Evolutionary conservation across 2,888 invertebrate genomes (phyloP).

Genomic region (Limnephilus rhombicus): DNA sequence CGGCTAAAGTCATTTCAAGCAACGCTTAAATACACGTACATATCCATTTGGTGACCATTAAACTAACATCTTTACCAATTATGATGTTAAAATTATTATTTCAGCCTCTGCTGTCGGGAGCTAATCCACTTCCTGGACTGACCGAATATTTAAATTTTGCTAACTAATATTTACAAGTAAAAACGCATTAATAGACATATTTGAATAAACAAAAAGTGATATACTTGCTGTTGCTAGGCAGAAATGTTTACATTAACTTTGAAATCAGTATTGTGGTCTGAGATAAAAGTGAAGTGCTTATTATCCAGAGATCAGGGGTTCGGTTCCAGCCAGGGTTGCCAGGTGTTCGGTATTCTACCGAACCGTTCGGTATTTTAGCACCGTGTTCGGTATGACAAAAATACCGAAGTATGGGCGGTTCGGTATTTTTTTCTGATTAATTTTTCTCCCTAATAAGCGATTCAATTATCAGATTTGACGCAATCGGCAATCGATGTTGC

Average conservation of each 20-base stretch:
- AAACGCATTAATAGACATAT: neutral
- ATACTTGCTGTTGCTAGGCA: neutral
- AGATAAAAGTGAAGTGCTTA: neutral
- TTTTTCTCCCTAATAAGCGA: too few relatives aligned
- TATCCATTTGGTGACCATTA: too few relatives aligned
- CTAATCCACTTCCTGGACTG: neutral
- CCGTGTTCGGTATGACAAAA: too few relatives aligned
- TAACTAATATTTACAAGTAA: neutral
- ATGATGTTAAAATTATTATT: neutral
- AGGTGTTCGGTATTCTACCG: too few relatives aligned
- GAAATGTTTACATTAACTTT: too few relatives aligned
- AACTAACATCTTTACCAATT: neutral
- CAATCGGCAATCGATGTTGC: too few relatives aligned
- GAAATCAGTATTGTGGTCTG: neutral
- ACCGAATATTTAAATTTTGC: neutral
- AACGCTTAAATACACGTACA: too few relatives aligned
- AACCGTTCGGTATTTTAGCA: too few relatives aligned
- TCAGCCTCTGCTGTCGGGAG: neutral
- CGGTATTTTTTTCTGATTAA: too few relatives aligned
- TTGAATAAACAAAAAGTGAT: neutral
- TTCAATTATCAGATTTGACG: too few relatives aligned
- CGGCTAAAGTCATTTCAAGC: too few relatives aligned
- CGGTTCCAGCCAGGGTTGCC: neutral
- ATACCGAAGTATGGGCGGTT: too few relatives aligned
- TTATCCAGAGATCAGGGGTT: neutral